These are phyloP conservation scores for Plebejus anna DNA, from an alignment of 2,888 invertebrate genomes.

Conservation along the genomic window DNA sequence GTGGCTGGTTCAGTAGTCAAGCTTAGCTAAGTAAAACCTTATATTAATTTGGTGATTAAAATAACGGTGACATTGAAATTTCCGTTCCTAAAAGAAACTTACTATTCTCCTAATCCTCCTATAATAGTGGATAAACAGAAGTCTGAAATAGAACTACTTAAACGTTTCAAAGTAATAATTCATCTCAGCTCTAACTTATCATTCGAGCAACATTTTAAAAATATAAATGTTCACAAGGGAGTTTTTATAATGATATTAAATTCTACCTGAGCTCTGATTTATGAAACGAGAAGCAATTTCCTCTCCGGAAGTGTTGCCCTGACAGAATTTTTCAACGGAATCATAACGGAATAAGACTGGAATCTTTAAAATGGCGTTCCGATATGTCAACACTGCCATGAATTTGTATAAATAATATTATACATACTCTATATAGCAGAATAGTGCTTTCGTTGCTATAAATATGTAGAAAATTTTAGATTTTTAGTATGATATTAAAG, in stretches of 20 bases:
- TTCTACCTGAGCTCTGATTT: slow-evolving; percentile 67
- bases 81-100: no score
- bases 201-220: slow-evolving; percentile 16
- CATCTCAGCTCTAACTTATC: neutral
- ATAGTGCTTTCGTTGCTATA: neutral
- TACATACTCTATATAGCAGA: neutral
- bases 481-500: no score
- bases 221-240: slow-evolving; percentile 20
- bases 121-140: no score
- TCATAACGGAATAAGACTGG: slow-evolving; percentile 14
- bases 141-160: neutral
- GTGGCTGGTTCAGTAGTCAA: neutral
- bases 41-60: neutral
- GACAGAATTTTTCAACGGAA: slow-evolving; percentile 38
- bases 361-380: slow-evolving; percentile 22
- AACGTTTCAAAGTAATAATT: neutral
- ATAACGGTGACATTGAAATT: no score
- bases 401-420: slow-evolving; percentile 15
- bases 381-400: slow-evolving; percentile 12
- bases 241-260: slow-evolving; percentile 51
- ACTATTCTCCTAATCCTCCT: no score
- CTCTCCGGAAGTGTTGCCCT: slow-evolving; percentile 60
- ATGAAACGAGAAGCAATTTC: slow-evolving; percentile 67
- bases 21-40: neutral
- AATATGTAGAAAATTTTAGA: neutral